These are phyloP conservation scores for Misgurnus mizolepis DNA, from an alignment of 2,113 vertebrate species.

Conservation along the genomic window DNA sequence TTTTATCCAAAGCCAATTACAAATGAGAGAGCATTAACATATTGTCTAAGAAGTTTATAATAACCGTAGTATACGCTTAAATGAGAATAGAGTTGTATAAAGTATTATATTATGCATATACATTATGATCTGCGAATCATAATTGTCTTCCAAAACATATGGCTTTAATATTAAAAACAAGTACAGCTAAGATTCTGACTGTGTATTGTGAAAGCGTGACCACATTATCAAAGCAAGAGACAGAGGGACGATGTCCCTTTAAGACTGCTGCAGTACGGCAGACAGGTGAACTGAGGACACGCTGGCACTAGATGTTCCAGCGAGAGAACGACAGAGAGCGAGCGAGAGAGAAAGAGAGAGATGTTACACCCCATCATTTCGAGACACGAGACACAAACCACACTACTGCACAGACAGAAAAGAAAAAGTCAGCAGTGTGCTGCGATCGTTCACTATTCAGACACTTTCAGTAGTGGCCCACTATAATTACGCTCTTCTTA, in stretches of 20 bases:
- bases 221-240: slow-evolving; percentile 33
- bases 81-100: too few species aligned
- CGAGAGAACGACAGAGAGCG: not conserved
- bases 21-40: too few species aligned
- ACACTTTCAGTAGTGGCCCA: slow-evolving; percentile 15
- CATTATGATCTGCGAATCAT: too few species aligned
- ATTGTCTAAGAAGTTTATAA: too few species aligned
- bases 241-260: slow-evolving; percentile 38
- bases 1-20: too few species aligned
- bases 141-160: too few species aligned
- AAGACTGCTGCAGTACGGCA: slow-evolving; percentile 52
- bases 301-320: slow-evolving; percentile 50
- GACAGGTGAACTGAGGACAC: slow-evolving; percentile 57
- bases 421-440: not conserved
- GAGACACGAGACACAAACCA: slow-evolving; percentile 38
- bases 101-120: too few species aligned
- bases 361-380: slow-evolving; percentile 37
- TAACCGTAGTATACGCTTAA: too few species aligned
- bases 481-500: slow-evolving; percentile 20
- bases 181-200: slow-evolving; percentile 21
- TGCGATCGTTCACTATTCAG: slow-evolving; percentile 29
- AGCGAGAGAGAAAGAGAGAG: slow-evolving; percentile 23
- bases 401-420: slow-evolving; percentile 35
- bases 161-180: too few species aligned
- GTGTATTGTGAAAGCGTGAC: slow-evolving; percentile 4